A percentile compares a stretch with the other conserved stretches of the same genome.
phyloP scores from a whole-genome alignment of 2,113 vertebrate species.

The Oncorhynchus masou region DNA sequence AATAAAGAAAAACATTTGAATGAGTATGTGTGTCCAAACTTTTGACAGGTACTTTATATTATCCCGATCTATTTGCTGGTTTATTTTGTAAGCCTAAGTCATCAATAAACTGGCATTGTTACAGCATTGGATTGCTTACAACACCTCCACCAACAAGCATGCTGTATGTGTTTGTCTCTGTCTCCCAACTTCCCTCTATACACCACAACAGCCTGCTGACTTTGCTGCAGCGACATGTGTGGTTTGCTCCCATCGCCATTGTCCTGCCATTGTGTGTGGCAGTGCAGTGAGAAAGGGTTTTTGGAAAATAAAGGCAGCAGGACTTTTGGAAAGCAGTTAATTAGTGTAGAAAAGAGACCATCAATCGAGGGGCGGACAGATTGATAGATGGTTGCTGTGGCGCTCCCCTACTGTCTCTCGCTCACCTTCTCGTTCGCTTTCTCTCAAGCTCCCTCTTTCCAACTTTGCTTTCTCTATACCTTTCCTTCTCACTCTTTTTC shows the following conservation, averaged over 20 bases:
- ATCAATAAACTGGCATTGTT: not conserved
- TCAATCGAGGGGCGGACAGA: constrained; percentile 38
- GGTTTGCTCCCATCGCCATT: constrained; percentile 9
- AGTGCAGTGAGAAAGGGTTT: constrained; percentile 28
- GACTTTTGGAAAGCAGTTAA: constrained; percentile 48
- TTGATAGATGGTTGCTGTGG: not conserved
- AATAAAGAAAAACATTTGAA: too few relatives aligned
- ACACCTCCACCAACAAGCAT: not conserved
- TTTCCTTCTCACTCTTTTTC: not conserved
- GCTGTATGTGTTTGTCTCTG: not conserved
- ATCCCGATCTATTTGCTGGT: too few relatives aligned
- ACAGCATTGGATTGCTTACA: too few relatives aligned
- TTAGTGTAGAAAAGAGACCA: constrained; percentile 43
- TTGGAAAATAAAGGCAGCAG: constrained; percentile 29
- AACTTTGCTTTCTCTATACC: not conserved
- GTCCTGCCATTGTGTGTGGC: constrained; percentile 20
- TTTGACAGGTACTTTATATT: not conserved
- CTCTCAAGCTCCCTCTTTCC: too few relatives aligned
- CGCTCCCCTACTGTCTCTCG: not conserved
- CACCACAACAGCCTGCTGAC: not conserved
- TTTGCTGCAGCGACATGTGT: not conserved
- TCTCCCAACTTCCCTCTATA: not conserved
- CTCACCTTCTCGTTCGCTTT: not conserved
- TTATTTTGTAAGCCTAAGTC: not conserved
- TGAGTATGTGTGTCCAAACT: not conserved